phyloP scores from a whole-genome alignment of 1,140 invertebrate species.

The Zeugodacus cucurbitae region DNA sequence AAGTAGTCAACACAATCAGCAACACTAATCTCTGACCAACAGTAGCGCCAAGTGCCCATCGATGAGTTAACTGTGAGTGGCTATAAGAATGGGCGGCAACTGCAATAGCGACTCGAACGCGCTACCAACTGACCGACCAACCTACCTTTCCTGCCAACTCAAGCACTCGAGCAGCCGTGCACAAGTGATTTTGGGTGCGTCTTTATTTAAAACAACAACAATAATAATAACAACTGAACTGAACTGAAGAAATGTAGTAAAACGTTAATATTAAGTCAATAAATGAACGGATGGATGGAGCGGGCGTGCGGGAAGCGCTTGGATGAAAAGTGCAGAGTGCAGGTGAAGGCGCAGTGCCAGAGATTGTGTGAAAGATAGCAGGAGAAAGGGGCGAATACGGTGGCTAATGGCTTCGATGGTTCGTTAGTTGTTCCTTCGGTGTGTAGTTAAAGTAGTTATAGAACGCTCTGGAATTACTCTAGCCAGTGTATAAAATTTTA shows the following conservation, averaged over 20 bases:
- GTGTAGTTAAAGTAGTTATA: not conserved
- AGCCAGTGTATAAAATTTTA: not conserved
- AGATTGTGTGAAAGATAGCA: not conserved
- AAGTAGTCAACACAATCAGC: not conserved
- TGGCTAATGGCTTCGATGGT: constrained; percentile 5
- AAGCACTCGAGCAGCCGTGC: too few species aligned
- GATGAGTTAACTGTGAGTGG: not conserved
- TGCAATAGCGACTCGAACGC: not conserved
- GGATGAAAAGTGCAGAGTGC: not conserved
- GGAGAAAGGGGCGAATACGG: not conserved
- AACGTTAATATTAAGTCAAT: not conserved
- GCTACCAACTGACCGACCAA: not conserved
- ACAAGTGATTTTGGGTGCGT: constrained; percentile 13
- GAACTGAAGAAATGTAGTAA: not conserved
- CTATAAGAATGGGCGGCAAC: not conserved
- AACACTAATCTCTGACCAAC: constrained; percentile 16
- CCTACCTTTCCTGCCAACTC: too few species aligned
- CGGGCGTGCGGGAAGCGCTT: too few species aligned
- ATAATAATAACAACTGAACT: not conserved
- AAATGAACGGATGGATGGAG: not conserved
- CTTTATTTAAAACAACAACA: not conserved
- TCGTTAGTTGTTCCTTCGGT: not conserved
- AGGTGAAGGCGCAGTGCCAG: not conserved
- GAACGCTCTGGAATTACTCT: not conserved
- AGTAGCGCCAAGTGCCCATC: not conserved